Evolutionary conservation across 2,113 vertebrate genomes (phyloP), one percentile per base, ranked within the genome.

Genomic region (Actenoides hombroni): DNA sequence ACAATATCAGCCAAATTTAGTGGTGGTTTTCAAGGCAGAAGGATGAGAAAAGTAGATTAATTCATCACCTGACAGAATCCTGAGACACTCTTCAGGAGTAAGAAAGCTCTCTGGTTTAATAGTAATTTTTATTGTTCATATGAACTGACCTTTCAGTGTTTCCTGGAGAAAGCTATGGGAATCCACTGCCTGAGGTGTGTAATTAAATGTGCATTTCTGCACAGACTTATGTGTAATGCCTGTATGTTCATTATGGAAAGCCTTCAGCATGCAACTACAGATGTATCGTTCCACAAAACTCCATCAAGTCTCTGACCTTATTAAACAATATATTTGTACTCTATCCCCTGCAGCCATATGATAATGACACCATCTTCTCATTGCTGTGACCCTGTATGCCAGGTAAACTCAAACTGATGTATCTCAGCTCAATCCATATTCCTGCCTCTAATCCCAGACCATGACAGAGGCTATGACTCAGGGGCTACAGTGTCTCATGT

Each of bases 291-390:
- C 78, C 60, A 68, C 3, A 83, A 49, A 78, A 46, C 13, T 51
- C 20, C 16, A 44, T 18, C 1, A 0, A 73, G 26, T 14, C 26
- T 71, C 29, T 26, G 24, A 44, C 39, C 78, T 35, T n/a, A 14
- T 65, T 63, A 73, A 82, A 44, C 0, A 6, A 35, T 12, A 44
- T 28, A 4, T 31, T 56, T 61, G 23, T 61, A 49, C 5, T 64
- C 28, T n/a, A 24, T 6, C 7, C 16, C 9, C 23, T 23, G 21
- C 24, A 61, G 46, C 14, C 0, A 0, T 23, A 24, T 26, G 16
- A 42, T 56, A 15, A 15, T 5, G 13, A 39, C 14, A 24, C 20
- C 13, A 18, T 83, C 59, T 87, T 87, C 60, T 73, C 42, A 13
- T 35, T 69, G 8, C 23, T 33, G 53, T 73, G 16, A 60, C 26